Evolutionary conservation across 2,888 invertebrate genomes (phyloP).

Genomic region (Syritta pipiens): DNA sequence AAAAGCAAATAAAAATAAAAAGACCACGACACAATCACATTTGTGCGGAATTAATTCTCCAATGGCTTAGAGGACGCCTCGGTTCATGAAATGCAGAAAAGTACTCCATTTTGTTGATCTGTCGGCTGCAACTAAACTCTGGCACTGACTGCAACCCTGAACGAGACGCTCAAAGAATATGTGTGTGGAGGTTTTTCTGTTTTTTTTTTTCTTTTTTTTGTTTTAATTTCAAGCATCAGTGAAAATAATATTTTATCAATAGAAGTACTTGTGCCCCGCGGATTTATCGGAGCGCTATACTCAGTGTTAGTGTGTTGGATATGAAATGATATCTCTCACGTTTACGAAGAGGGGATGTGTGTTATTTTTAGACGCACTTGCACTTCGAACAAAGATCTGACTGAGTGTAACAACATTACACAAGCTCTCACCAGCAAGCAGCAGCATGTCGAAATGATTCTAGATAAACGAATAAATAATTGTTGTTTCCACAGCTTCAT

Average conservation of each 20-base stretch:
- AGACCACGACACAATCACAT: conserved; percentile 23
- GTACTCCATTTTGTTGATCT: background rate
- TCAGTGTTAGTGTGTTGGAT: conserved; percentile 20
- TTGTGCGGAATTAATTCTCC: conserved; percentile 50
- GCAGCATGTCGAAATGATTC: conserved; percentile 39
- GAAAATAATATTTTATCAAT: conserved; percentile 44
- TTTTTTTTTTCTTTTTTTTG: no score
- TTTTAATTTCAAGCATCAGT: background rate
- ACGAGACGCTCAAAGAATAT: conserved; percentile 27
- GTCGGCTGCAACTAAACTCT: conserved; percentile 1
- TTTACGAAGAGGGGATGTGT: conserved; percentile 5
- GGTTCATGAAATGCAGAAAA: background rate
- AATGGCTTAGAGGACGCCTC: conserved; percentile 14
- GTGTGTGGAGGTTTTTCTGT: no score
- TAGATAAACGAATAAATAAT: conserved; percentile 61
- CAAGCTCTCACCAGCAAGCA: conserved; percentile 35
- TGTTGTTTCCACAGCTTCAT: conserved; percentile 37
- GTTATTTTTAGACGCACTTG: conserved; percentile 48
- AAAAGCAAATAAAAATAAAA: conserved; percentile 19
- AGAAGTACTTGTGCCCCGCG: conserved; percentile 57
- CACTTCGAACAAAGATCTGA: conserved; percentile 41
- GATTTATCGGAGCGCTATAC: conserved; percentile 35
- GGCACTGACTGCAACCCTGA: conserved; percentile 35
- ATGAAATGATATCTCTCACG: conserved; percentile 19
- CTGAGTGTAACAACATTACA: background rate